These are phyloP conservation scores for Isaurus tuberculatus DNA, from an alignment of 92 coral and sea anemone genomes.

Conservation along the genomic window DNA sequence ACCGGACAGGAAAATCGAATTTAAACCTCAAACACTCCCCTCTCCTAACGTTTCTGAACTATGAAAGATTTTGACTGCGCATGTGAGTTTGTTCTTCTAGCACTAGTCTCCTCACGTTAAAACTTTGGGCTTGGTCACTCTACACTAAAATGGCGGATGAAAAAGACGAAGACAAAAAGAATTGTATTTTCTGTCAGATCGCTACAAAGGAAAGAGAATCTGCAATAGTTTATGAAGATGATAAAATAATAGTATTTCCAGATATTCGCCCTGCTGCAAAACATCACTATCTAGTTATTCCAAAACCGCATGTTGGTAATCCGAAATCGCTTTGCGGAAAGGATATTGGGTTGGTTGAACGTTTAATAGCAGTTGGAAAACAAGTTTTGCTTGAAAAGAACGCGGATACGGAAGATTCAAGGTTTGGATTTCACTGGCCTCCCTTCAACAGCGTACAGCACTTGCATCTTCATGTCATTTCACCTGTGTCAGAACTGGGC, in stretches of 20 bases:
- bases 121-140: conserved; percentile 25
- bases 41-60: conserved; percentile 13
- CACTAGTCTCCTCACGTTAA: conserved; percentile 17
- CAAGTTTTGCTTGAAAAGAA: conserved; percentile 55
- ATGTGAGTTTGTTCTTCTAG: conserved; percentile 25
- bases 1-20: conserved; percentile 54
- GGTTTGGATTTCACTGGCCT: conserved; percentile 89
- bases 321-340: conserved; percentile 73
- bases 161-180: conserved; percentile 5
- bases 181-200: conserved; percentile 82
- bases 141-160: conserved; percentile 61
- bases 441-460: conserved; percentile 86
- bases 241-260: conserved; percentile 69
- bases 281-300: conserved; percentile 81
- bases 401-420: conserved; percentile 65
- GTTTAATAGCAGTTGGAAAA: conserved; percentile 63
- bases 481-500: conserved; percentile 77
- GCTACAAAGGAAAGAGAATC: conserved; percentile 71
- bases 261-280: conserved; percentile 84
- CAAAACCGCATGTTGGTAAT: conserved; percentile 79
- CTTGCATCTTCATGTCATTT: conserved; percentile 85
- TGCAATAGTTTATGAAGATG: conserved; percentile 71
- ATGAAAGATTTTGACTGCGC: conserved; percentile 20
- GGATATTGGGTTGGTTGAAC: conserved; percentile 65
- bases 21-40: conserved; percentile 23